Conservation (phyloP, 2,113 vertebrate genomes). For the Nansenia antarctica region DNA sequence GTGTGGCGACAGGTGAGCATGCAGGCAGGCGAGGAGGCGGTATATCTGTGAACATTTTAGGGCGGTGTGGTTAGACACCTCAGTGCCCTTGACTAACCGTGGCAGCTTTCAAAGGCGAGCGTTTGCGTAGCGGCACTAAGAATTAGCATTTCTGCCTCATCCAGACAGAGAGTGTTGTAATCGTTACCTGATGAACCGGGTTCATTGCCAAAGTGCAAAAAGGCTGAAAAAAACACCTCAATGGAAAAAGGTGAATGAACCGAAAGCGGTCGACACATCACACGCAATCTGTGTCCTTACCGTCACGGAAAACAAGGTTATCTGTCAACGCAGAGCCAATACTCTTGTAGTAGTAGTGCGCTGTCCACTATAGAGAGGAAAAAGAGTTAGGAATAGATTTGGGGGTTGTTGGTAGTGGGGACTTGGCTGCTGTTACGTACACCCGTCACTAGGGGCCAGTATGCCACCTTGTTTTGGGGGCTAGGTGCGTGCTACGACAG, state of each 20-base stretch:
- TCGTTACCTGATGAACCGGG: background rate
- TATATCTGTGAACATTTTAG: background rate
- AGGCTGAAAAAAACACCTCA: too few species aligned
- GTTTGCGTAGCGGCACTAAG: background rate
- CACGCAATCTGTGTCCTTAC: too few species aligned
- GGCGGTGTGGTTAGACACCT: background rate
- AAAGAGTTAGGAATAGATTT: conserved; percentile 28
- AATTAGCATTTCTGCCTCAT: background rate
- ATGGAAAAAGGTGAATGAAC: too few species aligned
- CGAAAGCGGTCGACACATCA: too few species aligned
- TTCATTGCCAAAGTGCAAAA: too few species aligned
- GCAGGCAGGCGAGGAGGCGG: background rate
- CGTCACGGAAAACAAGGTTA: conserved; percentile 55
- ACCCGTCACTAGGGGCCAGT: conserved; percentile 61
- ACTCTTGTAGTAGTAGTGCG: conserved; percentile 57
- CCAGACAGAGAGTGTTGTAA: background rate
- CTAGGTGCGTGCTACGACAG: background rate
- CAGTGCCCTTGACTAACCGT: background rate
- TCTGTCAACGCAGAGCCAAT: conserved; percentile 53
- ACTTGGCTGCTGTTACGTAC: background rate
- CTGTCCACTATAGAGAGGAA: conserved; percentile 51
- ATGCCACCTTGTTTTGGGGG: conserved; percentile 22
- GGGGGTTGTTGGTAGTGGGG: background rate
- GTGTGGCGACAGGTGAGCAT: background rate
- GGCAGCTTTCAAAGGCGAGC: background rate